Conservation (phyloP, 2,113 vertebrate genomes). For the Chunga burmeisteri region DNA sequence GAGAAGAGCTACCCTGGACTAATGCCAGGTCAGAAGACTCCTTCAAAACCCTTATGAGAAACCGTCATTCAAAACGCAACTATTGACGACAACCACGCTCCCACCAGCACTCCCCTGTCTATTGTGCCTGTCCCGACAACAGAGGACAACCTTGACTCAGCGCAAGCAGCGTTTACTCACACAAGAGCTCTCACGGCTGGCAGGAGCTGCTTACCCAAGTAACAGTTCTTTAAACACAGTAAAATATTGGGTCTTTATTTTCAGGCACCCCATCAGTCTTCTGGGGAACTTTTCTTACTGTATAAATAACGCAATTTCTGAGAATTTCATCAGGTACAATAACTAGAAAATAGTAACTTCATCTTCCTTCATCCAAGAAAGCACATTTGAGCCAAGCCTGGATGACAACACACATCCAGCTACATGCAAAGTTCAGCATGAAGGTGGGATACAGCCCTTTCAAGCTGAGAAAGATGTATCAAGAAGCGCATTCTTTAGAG, state of each 20-base stretch:
- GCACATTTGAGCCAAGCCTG: background rate
- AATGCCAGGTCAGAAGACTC: background rate
- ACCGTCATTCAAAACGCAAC: background rate
- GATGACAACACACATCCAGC: background rate
- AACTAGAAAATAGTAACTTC: background rate
- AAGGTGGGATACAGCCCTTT: background rate
- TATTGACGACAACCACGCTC: background rate
- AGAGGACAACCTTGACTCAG: background rate
- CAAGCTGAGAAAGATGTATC: background rate
- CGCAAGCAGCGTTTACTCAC: background rate
- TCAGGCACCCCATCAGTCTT: background rate
- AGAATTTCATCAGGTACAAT: background rate
- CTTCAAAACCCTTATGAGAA: background rate
- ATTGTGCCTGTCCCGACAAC: background rate
- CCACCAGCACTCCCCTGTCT: background rate
- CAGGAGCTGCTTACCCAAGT: background rate
- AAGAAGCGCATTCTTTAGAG: background rate
- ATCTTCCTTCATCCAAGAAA: background rate
- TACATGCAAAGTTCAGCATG: background rate
- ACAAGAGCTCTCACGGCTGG: background rate
- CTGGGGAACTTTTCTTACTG: background rate
- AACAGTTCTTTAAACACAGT: background rate
- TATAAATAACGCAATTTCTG: background rate
- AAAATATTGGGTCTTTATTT: background rate
- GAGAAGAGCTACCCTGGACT: background rate